Percentiles rank a stretch among this genome's conserved stretches.
Evolutionary conservation across 2,888 invertebrate genomes (phyloP).

Genomic region (Rhingia rostrata): DNA sequence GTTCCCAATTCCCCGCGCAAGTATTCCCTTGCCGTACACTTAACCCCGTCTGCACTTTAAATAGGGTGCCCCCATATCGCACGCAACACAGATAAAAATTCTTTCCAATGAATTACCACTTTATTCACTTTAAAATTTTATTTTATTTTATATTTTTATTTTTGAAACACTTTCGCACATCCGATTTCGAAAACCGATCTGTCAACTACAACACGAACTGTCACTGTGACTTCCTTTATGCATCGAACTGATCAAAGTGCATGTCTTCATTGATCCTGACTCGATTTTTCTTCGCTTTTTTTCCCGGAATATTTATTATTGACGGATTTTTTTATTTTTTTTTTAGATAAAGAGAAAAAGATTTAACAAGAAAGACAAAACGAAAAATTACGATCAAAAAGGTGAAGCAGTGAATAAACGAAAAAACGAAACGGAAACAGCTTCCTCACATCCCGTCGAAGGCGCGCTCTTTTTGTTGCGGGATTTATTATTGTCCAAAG

Average conservation of each 20-base stretch:
- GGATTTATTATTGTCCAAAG: conserved; percentile 17
- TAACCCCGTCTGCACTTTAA: conserved; percentile 58
- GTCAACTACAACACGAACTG: conserved; percentile 34
- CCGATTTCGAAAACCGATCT: conserved; percentile 2
- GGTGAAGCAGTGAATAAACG: conserved; percentile 69
- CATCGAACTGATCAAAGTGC: conserved; percentile 69
- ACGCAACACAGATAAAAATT: conserved; percentile 51
- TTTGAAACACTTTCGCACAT: conserved; percentile 14
- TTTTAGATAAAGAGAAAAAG: conserved; percentile 23
- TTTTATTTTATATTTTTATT: conserved; percentile 8
- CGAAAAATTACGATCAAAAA: conserved; percentile 57
- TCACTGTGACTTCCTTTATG: conserved; percentile 28
- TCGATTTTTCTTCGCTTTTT: conserved; percentile 8
- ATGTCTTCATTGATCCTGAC: conserved; percentile 43
- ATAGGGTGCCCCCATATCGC: conserved; percentile 7
- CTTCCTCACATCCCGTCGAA: conserved; percentile 68
- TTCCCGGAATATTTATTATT: conserved; percentile 3
- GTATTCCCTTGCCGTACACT: conserved; percentile 45
- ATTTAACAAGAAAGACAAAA: conserved; percentile 31
- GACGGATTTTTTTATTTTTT: conserved; percentile 1
- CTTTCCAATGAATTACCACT: conserved; percentile 34
- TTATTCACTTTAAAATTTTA: background rate
- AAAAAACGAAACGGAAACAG: conserved; percentile 51
- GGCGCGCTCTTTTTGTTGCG: conserved; percentile 49
- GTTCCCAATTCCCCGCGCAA: conserved; percentile 36